Conservation (phyloP, 2,888 invertebrate species). For the Yponomeuta cagnagella region DNA sequence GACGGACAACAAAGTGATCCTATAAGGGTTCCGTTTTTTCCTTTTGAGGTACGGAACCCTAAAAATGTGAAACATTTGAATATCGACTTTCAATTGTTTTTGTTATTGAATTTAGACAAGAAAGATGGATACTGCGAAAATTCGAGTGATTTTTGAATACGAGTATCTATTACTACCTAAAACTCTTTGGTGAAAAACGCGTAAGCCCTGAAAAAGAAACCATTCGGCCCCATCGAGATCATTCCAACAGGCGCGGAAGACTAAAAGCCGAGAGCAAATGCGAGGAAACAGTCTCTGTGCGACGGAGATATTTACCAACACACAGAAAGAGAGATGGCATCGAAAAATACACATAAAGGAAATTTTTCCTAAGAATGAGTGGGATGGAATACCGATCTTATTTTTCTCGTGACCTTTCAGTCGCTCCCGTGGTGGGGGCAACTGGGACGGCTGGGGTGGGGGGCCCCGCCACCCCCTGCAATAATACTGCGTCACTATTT, state of each 20-base stretch:
- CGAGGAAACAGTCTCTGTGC: not conserved
- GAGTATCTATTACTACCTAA: no score
- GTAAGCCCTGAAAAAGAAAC: slow-evolving; percentile 3
- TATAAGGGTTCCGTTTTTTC: no score
- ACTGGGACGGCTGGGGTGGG: slow-evolving; percentile 41
- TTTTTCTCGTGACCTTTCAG: slow-evolving; percentile 77
- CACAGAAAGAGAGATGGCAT: slow-evolving; percentile 14
- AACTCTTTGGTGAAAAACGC: not conserved
- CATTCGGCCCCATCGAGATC: slow-evolving; percentile 1
- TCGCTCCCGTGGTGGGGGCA: slow-evolving; percentile 55
- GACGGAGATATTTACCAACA: slow-evolving; percentile 8
- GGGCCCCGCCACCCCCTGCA: slow-evolving; percentile 63
- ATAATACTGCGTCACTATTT: slow-evolving; percentile 78
- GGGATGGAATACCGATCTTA: slow-evolving; percentile 73
- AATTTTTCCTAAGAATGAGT: slow-evolving; percentile 71
- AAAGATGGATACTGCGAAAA: no score
- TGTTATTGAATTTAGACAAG: no score
- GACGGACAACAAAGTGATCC: no score
- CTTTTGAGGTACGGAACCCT: no score
- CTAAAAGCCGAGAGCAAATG: slow-evolving; percentile 2
- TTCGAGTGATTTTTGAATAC: no score
- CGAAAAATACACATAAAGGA: slow-evolving; percentile 62
- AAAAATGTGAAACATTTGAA: no score
- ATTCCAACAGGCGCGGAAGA: slow-evolving; percentile 9
- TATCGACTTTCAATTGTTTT: no score